Percentiles rank a stretch among this genome's conserved stretches.
phyloP scores from a whole-genome alignment of 2,113 vertebrate genomes.

The pig (Sus scrofa) region T2T-Sscrofa CM000824.6:73217501-73218000 shows the following conservation, averaged over 20 bases:
- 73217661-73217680: conserved; percentile 53
- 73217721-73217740: not conserved
- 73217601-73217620: not conserved
- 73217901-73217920: too few species aligned
- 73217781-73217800: not conserved
- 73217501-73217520: conserved; percentile 61
- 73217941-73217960: too few species aligned
- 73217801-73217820: not conserved
- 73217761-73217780: not conserved
- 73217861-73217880: not conserved
- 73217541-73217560: conserved; percentile 12
- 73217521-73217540: not conserved
- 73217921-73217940: too few species aligned
- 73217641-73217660: not conserved
- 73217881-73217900: not conserved
- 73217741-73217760: not conserved
- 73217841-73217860: not conserved
- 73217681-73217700: conserved; percentile 45
- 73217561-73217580: conserved; percentile 44
- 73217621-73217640: conserved; percentile 14
- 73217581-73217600: conserved; percentile 14
- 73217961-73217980: too few species aligned
- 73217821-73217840: conserved; percentile 51
- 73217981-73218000: too few species aligned
- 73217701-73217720: not conserved